These are phyloP conservation scores for Willowsia nigromaculata DNA, from an alignment of 2,888 invertebrate genomes.

Conservation along the genomic window DNA sequence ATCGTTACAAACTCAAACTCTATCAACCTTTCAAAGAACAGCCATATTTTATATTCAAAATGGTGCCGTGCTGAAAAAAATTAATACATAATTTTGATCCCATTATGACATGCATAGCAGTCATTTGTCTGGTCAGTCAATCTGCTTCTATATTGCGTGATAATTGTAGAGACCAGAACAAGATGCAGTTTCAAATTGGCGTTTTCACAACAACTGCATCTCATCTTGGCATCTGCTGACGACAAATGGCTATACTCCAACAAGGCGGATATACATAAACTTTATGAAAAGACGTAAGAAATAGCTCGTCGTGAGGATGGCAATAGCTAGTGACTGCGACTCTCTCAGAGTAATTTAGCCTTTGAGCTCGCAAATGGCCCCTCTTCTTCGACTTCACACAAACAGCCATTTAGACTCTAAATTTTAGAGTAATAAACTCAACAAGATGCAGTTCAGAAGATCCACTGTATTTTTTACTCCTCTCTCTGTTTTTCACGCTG, in stretches of 20 bases:
- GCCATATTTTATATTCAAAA: no score
- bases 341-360: slow-evolving; percentile 67
- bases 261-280: slow-evolving; percentile 69
- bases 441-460: slow-evolving; percentile 2
- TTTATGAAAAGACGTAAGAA: slow-evolving; percentile 65
- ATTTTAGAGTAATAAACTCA: slow-evolving; percentile 58
- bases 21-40: no score
- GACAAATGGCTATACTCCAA: slow-evolving; percentile 46
- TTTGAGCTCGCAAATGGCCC: slow-evolving; percentile 54
- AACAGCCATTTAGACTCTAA: slow-evolving; percentile 70
- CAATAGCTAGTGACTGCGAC: slow-evolving; percentile 33
- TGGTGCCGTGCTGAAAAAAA: not conserved
- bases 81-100: not conserved
- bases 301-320: no score
- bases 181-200: no score
- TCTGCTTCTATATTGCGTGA: not conserved
- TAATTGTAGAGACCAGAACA: not conserved
- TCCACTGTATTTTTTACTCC: not conserved
- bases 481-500: slow-evolving; percentile 15
- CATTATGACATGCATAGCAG: not conserved
- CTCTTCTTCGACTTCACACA: no score
- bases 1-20: no score
- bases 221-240: not conserved
- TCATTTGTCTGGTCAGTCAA: not conserved
- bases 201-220: not conserved